Base-by-base conservation (phyloP, 2,113 vertebrate genomes). In the Eupsittula cactorum region DNA sequence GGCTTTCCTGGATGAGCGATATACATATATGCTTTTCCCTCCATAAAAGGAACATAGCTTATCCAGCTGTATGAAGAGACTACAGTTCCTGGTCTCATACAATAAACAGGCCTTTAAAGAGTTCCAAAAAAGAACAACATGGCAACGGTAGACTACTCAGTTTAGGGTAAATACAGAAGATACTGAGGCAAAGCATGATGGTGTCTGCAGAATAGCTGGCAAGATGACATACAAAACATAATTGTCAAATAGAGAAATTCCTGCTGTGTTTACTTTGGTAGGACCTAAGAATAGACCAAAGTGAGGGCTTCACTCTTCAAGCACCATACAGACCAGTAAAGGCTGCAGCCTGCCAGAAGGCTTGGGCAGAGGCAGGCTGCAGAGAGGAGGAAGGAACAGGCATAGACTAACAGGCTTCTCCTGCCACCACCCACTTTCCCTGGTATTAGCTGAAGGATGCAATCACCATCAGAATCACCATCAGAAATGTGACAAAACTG, bases 241-340 rank as follows among this genome's bases (percentile, higher is more conserved):
- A 55, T 0, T 13, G 10, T 20, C 17, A 84, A 67, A 49, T 3
- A 4, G 16, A 59, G 18, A 62, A 80, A 57, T 25, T 70, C 69
- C 64, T 59, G 15, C n/a, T 55, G 21, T 0, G 0, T 33, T 74
- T 67, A 67, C 37, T 95, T 53, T 29, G 29, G 23, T 1, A 74
- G 46, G 11, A n/a, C 10, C 28, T n/a, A 68, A 59, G n/a, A 88
- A 88, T 0, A 2, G 12, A 71, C 7, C 10, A 53, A 77, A 65
- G 50, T 0, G 1, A 83, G 19, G 11, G 16, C 41, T 13, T 7
- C 0, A 0, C 46, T 71, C 14, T 75, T 46, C 60, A 77, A 21
- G 16, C 50, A 28, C 27, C 52, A 37, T 13, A 77, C 6, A 88
- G 50, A 73, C 27, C 39, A 62, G 11, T 47, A 49, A 35, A 62